Base-by-base conservation (phyloP, 2,888 invertebrate species). In the Notodonta dromedarius region DNA sequence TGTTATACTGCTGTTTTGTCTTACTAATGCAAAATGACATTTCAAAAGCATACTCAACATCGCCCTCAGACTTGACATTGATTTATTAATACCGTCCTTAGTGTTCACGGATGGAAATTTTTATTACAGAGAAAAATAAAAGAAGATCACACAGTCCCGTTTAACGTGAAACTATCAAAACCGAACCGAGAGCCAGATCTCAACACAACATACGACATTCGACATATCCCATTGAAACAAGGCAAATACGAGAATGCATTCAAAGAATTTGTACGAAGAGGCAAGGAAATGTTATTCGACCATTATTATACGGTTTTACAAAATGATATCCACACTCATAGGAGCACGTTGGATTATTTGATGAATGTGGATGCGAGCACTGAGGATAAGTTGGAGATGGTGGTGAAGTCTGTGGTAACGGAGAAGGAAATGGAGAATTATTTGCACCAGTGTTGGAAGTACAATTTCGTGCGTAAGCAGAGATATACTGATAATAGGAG, bases 401-500 rank as follows among this genome's bases (percentile, higher is more conserved):
- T 89, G 0, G 80, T 90, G 2, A 86, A 84, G 55, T 82, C 80
- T 61, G 71, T 82, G 1, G 84, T 83, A 1, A 84, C 88, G 0
- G 87, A 89, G 68, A 90, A 91, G 6, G 92, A 93, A 63, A 79
- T 93, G 3, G 90, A 91, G 59, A 86, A 87, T 62, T 91, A 92
- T 65, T 71, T 92, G 57, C 86, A 86, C 69, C 90, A 90, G 53
- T 91, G 92, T 57, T 93, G 93, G 93, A 82, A 87, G 62, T 91
- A 88, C 69, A 88, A 90, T 66, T 85, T 82, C 72, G 78, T 92
- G 35, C 72, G 83, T 57, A 87, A 87, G 42, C 85, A 87, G 42
- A 73, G 61, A n/a, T 80, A 48, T 5, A 32, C 51, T 11, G 62
- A 74, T 12, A 58, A 76, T 52, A 75, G 24, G n/a, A 81, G 74